These are phyloP conservation scores for Mimachlamys varia DNA, from an alignment of 2,888 invertebrate genomes.

Conservation along the genomic window DNA sequence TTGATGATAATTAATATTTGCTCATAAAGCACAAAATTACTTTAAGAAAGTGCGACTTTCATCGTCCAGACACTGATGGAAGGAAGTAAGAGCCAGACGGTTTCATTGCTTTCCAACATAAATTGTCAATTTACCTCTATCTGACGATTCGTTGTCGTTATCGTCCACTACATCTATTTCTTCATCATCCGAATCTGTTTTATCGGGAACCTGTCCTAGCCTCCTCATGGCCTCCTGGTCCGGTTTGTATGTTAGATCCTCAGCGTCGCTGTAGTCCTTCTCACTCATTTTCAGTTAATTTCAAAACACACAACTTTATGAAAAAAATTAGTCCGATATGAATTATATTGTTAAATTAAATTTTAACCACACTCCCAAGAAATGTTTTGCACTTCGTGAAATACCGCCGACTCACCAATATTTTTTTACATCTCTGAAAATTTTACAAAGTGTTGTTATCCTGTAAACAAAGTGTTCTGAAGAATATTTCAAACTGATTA, in stretches of 20 bases:
- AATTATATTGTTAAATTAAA: not conserved
- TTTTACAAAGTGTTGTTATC: not conserved
- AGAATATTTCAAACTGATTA: not conserved
- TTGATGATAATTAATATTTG: too few relatives aligned
- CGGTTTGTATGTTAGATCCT: not conserved
- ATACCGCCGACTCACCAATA: too few relatives aligned
- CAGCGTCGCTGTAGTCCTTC: slow-evolving; percentile 9
- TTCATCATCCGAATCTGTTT: slow-evolving; percentile 52
- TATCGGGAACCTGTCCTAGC: not conserved
- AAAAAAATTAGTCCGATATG: not conserved
- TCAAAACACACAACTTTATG: not conserved
- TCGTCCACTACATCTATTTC: slow-evolving; percentile 65
- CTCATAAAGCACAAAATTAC: too few relatives aligned
- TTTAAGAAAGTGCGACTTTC: too few relatives aligned
- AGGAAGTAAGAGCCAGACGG: too few relatives aligned
- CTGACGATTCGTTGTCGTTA: slow-evolving; percentile 38
- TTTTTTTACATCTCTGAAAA: not conserved
- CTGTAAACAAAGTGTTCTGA: not conserved
- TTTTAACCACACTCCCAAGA: not conserved
- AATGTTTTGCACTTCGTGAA: not conserved
- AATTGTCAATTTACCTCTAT: slow-evolving; percentile 34
- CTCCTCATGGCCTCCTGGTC: not conserved
- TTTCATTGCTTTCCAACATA: too few relatives aligned
- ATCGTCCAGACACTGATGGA: too few relatives aligned
- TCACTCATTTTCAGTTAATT: slow-evolving; percentile 24